Evolutionary conservation across 35 echinoderm and acorn worm genomes (phyloP), one percentile per base, ranked within the genome.

Genomic region (Acanthaster planci): DNA sequence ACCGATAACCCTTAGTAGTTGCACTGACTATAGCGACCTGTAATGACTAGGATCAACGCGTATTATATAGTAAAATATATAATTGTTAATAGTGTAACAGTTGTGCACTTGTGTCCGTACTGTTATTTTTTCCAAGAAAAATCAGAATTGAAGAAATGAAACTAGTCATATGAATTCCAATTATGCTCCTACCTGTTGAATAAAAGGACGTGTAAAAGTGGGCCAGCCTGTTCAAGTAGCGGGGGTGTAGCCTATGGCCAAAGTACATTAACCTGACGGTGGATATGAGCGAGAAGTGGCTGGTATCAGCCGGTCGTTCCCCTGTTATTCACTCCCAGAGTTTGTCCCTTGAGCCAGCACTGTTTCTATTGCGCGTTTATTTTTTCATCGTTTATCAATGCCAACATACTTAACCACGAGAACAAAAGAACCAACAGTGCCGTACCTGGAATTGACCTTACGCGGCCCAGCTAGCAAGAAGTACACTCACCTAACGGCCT

Each of bases 321-420:
- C 64, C 64, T 34, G 64, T 72, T 72, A 34, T 72, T 72, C 64
- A 21, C 19, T 72, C 64, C 64, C 64, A 1, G 34, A 26, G 64
- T 19, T 72, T 72, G n/a, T 72, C 64, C 26, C 26, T 72, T 72
- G 64, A 72, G 34, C 64, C 23, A 72, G 30, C 64, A 72, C 64
- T 72, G 64, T 72, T 26, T 72, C 64, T 72, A 72, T 72, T 72
- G 64, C 64, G n/a, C n/a, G n/a, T 72, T 30, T 19, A 19, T 31
- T 72, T 72, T 2, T 26, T 72, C 22, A 72, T 72, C 64, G 64
- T 72, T 72, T 72, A 72, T 72, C 64, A 72, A 72, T 72, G 64
- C 64, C 64, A 72, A 72, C 64, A 72, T 72, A 34, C 30, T 72
- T 31, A 72, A 34, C 64, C 14, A n/a, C 10, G 26, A 72, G 34